Base-by-base conservation (phyloP, 2,888 invertebrate species). In the Drosophila multiciliata region DNA sequence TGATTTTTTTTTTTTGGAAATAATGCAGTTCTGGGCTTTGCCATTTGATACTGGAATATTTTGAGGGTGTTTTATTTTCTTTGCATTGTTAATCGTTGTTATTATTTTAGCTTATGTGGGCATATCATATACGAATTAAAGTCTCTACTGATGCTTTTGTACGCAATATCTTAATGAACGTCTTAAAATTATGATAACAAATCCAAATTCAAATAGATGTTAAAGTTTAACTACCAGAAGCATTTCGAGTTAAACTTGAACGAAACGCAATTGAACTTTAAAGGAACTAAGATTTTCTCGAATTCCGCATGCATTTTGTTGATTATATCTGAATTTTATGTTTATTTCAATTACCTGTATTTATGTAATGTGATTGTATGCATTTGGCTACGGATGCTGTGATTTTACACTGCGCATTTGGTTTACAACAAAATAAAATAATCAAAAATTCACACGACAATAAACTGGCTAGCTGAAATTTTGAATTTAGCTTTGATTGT, bases 381-480 rank as follows among this genome's bases (percentile, higher is more conserved):
- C 77, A 80, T 64, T 66, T 63, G 75, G 32, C 17, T 36, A 17
- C 7, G 1, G 20, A 33, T 36, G 55, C 33, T 48, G 29, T 12
- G 40, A 26, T 36, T 66, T 65, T 67, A 32, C 52, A 75, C 67
- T 70, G 80, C 80, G 80, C 66, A 79, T 50, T 33, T 26, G 12
- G 26, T 11, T 11, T 1, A 23, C 8, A 38, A 38, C 38, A 23
- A 45, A 32, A 33, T 23, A 69, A 38, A 66, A 80, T 72, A 80
- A 72, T 73, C 69, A 69, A 74, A 78, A 49, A 64, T 65, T 77
- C 67, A 63, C 66, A 78, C 55, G 82, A 73, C 73, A 73, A 70
- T 73, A 78, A 72, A 81, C 82, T 68, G 77, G 77, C 77, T 49
- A 36, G 32, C 40, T 63, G 20, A 45, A 67, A 73, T 78, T 61